Evolutionary conservation across 1,140 invertebrate genomes (phyloP).

Genomic region (Bombus confusus): DNA sequence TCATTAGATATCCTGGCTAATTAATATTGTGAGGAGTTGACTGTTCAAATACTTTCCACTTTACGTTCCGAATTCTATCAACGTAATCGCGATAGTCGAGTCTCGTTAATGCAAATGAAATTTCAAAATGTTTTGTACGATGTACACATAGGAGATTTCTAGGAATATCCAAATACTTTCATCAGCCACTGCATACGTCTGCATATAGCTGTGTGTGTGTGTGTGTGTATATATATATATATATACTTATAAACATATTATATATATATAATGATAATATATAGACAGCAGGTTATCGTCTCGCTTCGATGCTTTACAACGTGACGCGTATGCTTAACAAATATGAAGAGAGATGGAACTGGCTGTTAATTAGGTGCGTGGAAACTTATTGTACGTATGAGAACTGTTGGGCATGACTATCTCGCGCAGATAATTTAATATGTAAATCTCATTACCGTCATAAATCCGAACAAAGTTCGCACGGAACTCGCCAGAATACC

Average conservation of each 20-base stretch:
- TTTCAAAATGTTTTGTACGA: no score
- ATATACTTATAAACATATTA: background rate
- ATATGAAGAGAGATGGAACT: background rate
- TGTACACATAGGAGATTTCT: no score
- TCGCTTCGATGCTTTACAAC: background rate
- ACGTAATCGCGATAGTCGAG: no score
- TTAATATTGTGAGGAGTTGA: no score
- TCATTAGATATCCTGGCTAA: no score
- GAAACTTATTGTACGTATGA: constrained; percentile 40
- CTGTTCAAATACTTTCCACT: no score
- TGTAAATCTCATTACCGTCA: constrained; percentile 46
- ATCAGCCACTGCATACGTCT: background rate
- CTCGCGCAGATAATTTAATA: constrained; percentile 43
- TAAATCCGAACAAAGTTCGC: constrained; percentile 47
- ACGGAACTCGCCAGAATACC: constrained; percentile 8
- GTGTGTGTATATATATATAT: background rate
- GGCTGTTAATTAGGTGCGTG: constrained; percentile 39
- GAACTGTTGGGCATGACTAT: constrained; percentile 18
- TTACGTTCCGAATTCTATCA: no score
- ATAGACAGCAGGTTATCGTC: background rate
- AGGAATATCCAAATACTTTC: no score
- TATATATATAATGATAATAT: background rate
- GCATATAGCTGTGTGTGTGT: rapidly evolving
- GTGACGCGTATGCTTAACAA: background rate
- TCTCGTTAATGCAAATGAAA: no score